Percentiles rank a stretch among this genome's conserved stretches.
phyloP scores from a whole-genome alignment of 2,113 vertebrate species.

The Triplophysa dalaica region DNA sequence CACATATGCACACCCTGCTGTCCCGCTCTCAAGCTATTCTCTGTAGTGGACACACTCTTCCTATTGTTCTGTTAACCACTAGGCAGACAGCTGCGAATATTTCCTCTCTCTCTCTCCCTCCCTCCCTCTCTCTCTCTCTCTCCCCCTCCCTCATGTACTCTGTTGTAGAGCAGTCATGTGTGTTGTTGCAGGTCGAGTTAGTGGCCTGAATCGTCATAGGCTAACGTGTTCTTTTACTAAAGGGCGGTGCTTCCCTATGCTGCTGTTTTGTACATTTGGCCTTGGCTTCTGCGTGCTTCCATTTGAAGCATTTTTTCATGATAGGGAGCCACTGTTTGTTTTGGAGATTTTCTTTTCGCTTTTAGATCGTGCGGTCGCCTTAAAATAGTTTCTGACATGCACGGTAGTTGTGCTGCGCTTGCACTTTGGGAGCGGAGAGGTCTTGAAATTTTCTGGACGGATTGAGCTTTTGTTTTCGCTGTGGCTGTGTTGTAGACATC shows the following conservation, averaged over 20 bases:
- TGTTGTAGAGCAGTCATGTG: neutral
- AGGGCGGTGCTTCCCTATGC: slow-evolving; percentile 15
- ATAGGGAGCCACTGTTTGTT: slow-evolving; percentile 47
- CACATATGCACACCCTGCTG: neutral
- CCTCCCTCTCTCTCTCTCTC: neutral
- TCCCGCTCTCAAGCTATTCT: slow-evolving; percentile 3
- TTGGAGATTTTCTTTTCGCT: slow-evolving; percentile 21
- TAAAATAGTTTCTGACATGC: slow-evolving; percentile 21
- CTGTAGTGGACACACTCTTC: slow-evolving; percentile 44
- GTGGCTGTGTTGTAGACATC: neutral
- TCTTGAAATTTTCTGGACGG: neutral
- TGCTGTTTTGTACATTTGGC: slow-evolving; percentile 48
- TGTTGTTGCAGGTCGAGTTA: slow-evolving; percentile 17
- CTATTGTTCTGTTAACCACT: slow-evolving; percentile 50
- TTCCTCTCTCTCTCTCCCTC: neutral
- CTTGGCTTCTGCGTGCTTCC: slow-evolving; percentile 20
- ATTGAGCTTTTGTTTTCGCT: neutral
- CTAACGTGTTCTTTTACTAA: neutral
- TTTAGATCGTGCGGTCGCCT: slow-evolving; percentile 5
- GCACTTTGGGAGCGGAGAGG: neutral
- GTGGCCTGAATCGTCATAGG: neutral
- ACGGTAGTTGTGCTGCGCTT: slow-evolving; percentile 1
- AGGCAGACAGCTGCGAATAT: slow-evolving; percentile 55
- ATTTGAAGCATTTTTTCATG: slow-evolving; percentile 34
- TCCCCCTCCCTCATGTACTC: neutral